phyloP scores from a whole-genome alignment of 2,113 vertebrate species.

The Montifringilla adamsi region DNA sequence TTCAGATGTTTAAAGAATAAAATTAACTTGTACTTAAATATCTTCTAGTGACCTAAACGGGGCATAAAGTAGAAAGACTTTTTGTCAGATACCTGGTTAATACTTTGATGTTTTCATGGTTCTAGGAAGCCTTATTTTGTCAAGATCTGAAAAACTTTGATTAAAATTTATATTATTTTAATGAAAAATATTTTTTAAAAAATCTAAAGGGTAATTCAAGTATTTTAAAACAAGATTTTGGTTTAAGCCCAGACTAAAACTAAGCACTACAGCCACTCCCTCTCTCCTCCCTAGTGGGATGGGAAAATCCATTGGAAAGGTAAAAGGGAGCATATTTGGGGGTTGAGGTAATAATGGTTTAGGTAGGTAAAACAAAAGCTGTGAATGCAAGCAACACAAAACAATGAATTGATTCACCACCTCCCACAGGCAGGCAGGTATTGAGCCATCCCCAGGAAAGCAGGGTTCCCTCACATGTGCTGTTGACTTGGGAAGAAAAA shows the following conservation, averaged over 20 bases:
- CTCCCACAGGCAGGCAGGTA: not conserved
- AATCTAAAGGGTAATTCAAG: not conserved
- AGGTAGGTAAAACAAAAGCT: not conserved
- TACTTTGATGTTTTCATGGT: not conserved
- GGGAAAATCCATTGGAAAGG: not conserved
- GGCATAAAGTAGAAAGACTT: not conserved
- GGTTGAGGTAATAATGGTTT: not conserved
- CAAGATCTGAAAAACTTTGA: not conserved
- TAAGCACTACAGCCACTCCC: not conserved
- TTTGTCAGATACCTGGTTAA: not conserved
- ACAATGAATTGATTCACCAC: not conserved
- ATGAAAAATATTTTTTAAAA: not conserved
- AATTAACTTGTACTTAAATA: not conserved
- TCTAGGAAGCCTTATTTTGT: not conserved
- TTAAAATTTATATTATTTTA: not conserved
- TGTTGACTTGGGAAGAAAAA: not conserved
- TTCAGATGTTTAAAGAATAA: not conserved
- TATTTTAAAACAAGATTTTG: not conserved
- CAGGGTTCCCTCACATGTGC: accelerated
- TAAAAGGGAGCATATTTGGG: not conserved
- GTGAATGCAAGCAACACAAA: not conserved
- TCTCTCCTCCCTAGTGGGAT: not conserved
- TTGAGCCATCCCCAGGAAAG: not conserved
- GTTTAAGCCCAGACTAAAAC: not conserved
- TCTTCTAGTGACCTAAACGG: not conserved